phyloP scores from a whole-genome alignment of 1,140 invertebrate species.

The Marisa cornuarietis region DNA sequence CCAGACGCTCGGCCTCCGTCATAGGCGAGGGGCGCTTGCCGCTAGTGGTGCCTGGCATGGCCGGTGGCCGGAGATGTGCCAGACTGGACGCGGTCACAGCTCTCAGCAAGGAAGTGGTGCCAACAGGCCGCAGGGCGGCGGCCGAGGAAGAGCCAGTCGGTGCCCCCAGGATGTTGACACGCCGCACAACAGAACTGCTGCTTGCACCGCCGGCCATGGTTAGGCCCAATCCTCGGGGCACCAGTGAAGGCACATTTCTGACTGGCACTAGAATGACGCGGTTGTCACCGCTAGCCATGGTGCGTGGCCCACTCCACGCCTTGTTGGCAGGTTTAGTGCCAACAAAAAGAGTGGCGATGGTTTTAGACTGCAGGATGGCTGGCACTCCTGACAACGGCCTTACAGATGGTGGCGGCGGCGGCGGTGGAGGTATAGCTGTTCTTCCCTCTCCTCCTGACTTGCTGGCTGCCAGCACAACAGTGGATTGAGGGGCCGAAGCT shows the following conservation, averaged over 20 bases:
- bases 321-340: background rate
- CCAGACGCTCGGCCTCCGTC: constrained; percentile 76
- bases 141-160: background rate
- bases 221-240: background rate
- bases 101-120: background rate
- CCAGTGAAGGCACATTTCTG: background rate
- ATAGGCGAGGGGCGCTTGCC: constrained; percentile 6
- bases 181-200: background rate
- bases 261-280: constrained; percentile 3
- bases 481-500: no score
- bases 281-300: background rate
- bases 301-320: constrained; percentile 11
- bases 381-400: background rate
- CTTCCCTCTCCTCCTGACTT: no score
- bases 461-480: no score
- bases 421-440: background rate
- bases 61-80: background rate
- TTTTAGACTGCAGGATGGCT: background rate
- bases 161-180: background rate
- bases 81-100: background rate
- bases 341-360: background rate
- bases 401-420: background rate
- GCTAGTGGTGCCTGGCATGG: background rate
- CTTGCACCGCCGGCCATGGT: no score
- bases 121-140: background rate